A percentile compares a stretch with the other conserved stretches of the same genome.
Conservation (phyloP, 2,888 invertebrate species). For the Apotomis capreana region DNA sequence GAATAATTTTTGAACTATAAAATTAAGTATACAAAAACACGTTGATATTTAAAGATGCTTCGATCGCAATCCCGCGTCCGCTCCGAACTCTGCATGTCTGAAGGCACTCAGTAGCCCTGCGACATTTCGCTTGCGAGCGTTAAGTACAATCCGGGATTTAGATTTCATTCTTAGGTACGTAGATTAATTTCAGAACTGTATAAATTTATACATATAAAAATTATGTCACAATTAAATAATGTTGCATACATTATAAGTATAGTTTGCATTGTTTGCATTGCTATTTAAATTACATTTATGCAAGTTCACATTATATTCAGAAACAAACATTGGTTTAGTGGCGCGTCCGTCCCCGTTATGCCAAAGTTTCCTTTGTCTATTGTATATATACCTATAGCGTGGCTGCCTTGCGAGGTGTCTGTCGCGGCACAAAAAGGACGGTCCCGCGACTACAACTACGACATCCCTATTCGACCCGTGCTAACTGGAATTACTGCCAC, state of each 20-base stretch:
- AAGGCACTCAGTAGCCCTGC: constrained; percentile 10
- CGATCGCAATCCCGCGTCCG: constrained; percentile 12
- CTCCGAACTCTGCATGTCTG: not conserved
- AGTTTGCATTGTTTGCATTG: constrained; percentile 33
- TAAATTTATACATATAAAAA: constrained; percentile 21
- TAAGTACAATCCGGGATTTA: constrained; percentile 32
- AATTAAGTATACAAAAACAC: constrained; percentile 17
- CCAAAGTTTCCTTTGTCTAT: not conserved
- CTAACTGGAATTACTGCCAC: not conserved
- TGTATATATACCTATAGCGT: no score
- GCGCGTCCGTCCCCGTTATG: constrained; percentile 13
- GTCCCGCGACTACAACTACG: not conserved
- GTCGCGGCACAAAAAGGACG: not conserved
- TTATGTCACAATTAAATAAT: constrained; percentile 12
- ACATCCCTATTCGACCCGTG: constrained; percentile 1
- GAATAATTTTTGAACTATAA: constrained; percentile 18
- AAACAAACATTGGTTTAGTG: constrained; percentile 2
- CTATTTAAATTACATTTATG: constrained; percentile 25
- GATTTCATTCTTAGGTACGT: constrained; percentile 24
- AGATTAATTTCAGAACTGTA: constrained; percentile 15
- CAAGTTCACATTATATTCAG: constrained; percentile 16
- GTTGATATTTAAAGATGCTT: constrained; percentile 10
- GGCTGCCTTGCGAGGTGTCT: not conserved
- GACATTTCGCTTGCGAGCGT: constrained; percentile 22
- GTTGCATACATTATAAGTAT: constrained; percentile 30